phyloP scores from a whole-genome alignment of 1,140 invertebrate genomes.

The Ephestia elutella region DNA sequence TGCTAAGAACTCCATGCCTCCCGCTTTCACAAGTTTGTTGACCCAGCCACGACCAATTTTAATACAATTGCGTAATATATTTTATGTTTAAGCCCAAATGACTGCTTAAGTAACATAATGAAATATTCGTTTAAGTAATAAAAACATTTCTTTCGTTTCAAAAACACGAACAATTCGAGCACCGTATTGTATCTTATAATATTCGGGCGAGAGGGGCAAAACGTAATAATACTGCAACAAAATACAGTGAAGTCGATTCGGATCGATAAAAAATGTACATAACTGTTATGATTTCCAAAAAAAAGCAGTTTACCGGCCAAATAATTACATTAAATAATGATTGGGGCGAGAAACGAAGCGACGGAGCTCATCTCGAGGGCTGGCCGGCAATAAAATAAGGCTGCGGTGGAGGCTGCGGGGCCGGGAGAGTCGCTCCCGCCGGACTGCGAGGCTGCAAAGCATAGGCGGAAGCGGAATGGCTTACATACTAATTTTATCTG shows the following conservation, averaged over 20 bases:
- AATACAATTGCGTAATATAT: conserved; percentile 14
- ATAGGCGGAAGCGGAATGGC: conserved; percentile 34
- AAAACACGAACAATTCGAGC: background rate
- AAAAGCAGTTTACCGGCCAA: conserved; percentile 50
- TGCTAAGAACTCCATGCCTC: conserved; percentile 35
- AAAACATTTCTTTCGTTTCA: background rate
- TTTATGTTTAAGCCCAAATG: background rate
- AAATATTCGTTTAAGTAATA: background rate
- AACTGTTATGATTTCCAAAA: conserved; percentile 54
- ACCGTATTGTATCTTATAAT: background rate
- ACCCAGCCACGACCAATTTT: conserved; percentile 22
- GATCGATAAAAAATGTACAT: conserved; percentile 45
- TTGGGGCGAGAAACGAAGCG: conserved; percentile 49
- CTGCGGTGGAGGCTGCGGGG: conserved; percentile 24
- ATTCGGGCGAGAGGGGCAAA: background rate
- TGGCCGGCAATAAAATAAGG: conserved; percentile 65
- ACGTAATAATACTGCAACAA: conserved; percentile 1
- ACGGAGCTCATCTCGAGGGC: conserved; percentile 62
- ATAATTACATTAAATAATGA: conserved; percentile 71
- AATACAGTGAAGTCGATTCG: conserved; percentile 4
- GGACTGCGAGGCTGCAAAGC: conserved; percentile 23
- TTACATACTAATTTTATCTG: no score
- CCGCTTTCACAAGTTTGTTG: conserved; percentile 45
- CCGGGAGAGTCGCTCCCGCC: conserved; percentile 15
- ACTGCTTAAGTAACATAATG: background rate